These are phyloP conservation scores for Scalopus aquaticus DNA, from an alignment of 2,113 vertebrate genomes.

Conservation along the genomic window DNA sequence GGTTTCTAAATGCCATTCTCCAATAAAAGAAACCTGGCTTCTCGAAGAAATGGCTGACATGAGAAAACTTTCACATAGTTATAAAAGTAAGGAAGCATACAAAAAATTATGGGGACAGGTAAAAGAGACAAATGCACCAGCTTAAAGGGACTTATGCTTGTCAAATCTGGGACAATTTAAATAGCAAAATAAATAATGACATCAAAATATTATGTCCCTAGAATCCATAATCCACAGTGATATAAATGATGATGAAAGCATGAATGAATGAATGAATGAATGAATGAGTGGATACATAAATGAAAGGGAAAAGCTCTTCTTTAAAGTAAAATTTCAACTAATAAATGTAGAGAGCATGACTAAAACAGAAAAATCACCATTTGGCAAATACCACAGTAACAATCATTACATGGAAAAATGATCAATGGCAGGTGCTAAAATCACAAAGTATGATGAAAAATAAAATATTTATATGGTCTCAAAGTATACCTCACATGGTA, in stretches of 20 bases:
- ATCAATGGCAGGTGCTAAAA: not conserved
- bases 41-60: not conserved
- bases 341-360: not conserved
- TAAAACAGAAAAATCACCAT: constrained; percentile 21
- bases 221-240: not conserved
- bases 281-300: not conserved
- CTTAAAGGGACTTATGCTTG: not conserved
- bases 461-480: not conserved
- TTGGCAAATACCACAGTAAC: not conserved
- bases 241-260: not conserved
- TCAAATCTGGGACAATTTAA: not conserved
- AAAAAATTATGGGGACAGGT: not conserved
- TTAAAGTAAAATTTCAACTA: constrained; percentile 28
- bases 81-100: not conserved
- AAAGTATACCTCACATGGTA: not conserved
- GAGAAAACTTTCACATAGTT: too few species aligned
- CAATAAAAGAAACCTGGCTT: not conserved
- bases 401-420: not conserved
- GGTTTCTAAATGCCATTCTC: not conserved
- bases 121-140: not conserved
- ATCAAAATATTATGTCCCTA: not conserved
- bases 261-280: not conserved
- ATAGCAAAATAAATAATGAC: not conserved
- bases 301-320: not conserved
- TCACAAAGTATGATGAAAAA: constrained; percentile 23